Evolutionary conservation across 2,797 vertebrate genomes (phyloP).

Genomic region (Paedocypris micromegethes): DNA sequence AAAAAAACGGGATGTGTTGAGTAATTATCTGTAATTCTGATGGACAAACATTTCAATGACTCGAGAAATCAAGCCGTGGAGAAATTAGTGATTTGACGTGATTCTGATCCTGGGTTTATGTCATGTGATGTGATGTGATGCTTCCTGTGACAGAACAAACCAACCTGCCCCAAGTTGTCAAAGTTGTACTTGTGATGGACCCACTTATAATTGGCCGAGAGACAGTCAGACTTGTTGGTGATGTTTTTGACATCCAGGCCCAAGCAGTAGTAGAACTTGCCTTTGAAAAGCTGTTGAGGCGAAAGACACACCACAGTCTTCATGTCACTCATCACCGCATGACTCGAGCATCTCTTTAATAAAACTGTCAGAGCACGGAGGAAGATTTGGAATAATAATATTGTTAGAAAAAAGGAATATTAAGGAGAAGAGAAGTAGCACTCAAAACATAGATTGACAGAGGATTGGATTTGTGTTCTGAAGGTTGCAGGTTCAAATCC

Average conservation of each 20-base stretch:
- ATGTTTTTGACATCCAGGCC: constrained; percentile 90
- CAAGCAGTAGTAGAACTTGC: constrained; percentile 95
- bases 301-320: constrained; percentile 39
- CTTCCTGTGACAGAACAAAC: constrained; percentile 19
- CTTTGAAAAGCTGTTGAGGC: constrained; percentile 87
- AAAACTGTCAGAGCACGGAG: constrained; percentile 23
- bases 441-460: constrained; percentile 8
- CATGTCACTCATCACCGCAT: constrained; percentile 23
- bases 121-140: neutral
- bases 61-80: neutral
- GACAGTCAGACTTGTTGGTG: constrained; percentile 92
- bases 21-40: neutral
- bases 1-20: neutral
- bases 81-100: neutral
- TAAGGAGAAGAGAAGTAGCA: neutral
- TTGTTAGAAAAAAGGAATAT: constrained; percentile 22
- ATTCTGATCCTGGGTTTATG: neutral
- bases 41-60: neutral
- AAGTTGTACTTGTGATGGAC: constrained; percentile 98
- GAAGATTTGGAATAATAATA: constrained; percentile 17
- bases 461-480: no score
- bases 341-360: constrained; percentile 9
- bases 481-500: no score
- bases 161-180: constrained; percentile 94
- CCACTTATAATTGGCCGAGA: constrained; percentile 93